phyloP scores from a whole-genome alignment of 92 coral and sea anemone genomes.

The Bergia sp. region DNA sequence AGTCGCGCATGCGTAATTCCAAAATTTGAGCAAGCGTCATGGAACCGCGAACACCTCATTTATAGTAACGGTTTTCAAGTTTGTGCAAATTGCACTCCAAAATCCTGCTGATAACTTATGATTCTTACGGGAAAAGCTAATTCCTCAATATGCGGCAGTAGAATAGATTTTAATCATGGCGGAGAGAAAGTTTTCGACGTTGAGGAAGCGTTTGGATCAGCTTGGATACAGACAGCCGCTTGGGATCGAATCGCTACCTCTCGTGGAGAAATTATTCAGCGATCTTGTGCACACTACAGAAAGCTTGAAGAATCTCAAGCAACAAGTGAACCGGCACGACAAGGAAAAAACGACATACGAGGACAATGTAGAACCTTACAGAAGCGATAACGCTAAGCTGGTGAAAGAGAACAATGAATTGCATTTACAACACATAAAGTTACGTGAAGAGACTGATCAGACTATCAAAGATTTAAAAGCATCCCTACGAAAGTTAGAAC shows the following conservation, averaged over 20 bases:
- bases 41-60: conserved; percentile 62
- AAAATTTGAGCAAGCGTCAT: conserved; percentile 65
- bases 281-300: conserved; percentile 99
- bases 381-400: conserved; percentile 97
- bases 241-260: conserved; percentile 98
- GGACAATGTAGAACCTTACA: conserved; percentile 97
- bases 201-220: conserved; percentile 96
- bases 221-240: conserved; percentile 98
- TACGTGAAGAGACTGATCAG: conserved; percentile 91
- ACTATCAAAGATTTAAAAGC: conserved; percentile 87
- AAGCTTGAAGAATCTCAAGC: conserved; percentile 94
- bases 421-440: conserved; percentile 91
- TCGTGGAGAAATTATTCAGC: conserved; percentile 97
- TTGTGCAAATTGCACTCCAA: conserved; percentile 35
- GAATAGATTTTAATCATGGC: conserved; percentile 66
- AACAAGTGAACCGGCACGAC: conserved; percentile 78
- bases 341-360: conserved; percentile 81
- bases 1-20: conserved; percentile 90
- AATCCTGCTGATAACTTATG: conserved; percentile 47
- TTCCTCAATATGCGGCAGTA: conserved; percentile 25
- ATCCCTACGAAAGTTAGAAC: conserved; percentile 93
- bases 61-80: conserved; percentile 73
- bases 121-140: conserved; percentile 34
- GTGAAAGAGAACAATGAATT: conserved; percentile 98
- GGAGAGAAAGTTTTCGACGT: conserved; percentile 96